Percentiles rank a stretch among this genome's conserved stretches.
phyloP scores from a whole-genome alignment of 2,113 vertebrate genomes.

The Pipa parva region DNA sequence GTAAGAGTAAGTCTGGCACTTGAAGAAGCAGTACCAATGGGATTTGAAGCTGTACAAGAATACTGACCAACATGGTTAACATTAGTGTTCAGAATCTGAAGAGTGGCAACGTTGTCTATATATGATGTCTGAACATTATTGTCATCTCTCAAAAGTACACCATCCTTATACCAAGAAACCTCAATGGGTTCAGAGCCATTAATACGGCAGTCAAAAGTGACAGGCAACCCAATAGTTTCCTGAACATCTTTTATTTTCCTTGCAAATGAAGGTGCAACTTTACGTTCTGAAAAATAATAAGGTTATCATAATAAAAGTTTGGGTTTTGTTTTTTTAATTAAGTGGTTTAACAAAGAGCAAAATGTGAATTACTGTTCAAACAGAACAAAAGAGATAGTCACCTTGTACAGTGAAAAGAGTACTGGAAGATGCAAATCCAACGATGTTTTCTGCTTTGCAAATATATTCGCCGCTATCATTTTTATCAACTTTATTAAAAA shows the following conservation, averaged over 20 bases:
- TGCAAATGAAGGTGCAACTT: constrained; percentile 85
- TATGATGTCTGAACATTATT: constrained; percentile 76
- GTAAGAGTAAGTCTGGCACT: constrained; percentile 87
- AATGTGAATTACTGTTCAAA: constrained; percentile 3
- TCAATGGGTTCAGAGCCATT: constrained; percentile 88
- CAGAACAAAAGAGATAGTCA: constrained; percentile 55
- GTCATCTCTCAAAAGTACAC: constrained; percentile 66
- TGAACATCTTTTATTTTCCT: constrained; percentile 92
- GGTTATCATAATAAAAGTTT: neutral
- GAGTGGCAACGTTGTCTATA: constrained; percentile 81
- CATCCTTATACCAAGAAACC: constrained; percentile 90
- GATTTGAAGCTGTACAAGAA: constrained; percentile 85
- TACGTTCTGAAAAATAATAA: constrained; percentile 78
- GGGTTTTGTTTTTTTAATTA: neutral
- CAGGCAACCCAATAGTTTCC: constrained; percentile 73
- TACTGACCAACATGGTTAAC: constrained; percentile 84
- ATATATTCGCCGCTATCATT: constrained; percentile 84
- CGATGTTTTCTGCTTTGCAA: constrained; percentile 91
- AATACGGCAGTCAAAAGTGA: constrained; percentile 89
- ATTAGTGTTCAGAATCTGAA: constrained; percentile 75
- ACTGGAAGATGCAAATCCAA: constrained; percentile 78
- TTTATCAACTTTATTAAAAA: constrained; percentile 78
- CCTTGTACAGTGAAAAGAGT: constrained; percentile 82
- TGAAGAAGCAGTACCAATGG: constrained; percentile 86
- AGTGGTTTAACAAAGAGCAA: neutral